Evolutionary conservation across 92 coral and sea anemone species (phyloP).

Genomic region (Paragorgia papillata): DNA sequence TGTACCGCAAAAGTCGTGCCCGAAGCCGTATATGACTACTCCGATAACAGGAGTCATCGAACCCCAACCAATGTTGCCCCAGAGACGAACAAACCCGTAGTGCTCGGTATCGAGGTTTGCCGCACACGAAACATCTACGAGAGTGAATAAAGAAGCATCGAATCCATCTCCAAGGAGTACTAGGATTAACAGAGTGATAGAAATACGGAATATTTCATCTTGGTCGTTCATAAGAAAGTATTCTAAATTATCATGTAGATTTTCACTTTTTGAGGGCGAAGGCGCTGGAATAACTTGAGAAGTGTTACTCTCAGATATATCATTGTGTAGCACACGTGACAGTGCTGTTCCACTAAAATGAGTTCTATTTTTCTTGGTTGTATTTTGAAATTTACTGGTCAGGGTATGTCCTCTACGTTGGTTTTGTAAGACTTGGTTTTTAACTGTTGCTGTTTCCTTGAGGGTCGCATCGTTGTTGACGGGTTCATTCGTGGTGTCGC

Average conservation of each 20-base stretch:
- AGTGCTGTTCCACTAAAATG: background rate
- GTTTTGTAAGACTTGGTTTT: background rate
- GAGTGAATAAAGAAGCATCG: slow-evolving; percentile 17
- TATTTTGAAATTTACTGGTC: background rate
- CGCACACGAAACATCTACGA: slow-evolving; percentile 25
- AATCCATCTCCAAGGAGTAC: slow-evolving; percentile 21
- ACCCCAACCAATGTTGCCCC: slow-evolving; percentile 94
- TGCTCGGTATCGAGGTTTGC: slow-evolving; percentile 49
- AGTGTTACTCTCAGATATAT: too few species aligned
- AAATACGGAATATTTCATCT: slow-evolving; percentile 16
- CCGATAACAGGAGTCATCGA: slow-evolving; percentile 69
- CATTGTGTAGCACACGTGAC: too few species aligned
- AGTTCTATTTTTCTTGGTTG: background rate
- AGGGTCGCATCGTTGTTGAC: too few species aligned
- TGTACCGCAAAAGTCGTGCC: slow-evolving; percentile 60
- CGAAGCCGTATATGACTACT: slow-evolving; percentile 50
- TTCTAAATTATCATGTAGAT: background rate
- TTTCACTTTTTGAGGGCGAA: background rate
- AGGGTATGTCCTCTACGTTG: background rate
- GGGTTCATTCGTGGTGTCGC: background rate
- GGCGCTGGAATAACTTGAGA: background rate
- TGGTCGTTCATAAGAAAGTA: slow-evolving; percentile 9
- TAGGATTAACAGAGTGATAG: slow-evolving; percentile 2
- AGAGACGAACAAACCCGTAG: slow-evolving; percentile 77
- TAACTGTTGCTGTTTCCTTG: background rate